phyloP scores from a whole-genome alignment of 1,140 invertebrate species.

The Anoplophora glabripennis region DNA sequence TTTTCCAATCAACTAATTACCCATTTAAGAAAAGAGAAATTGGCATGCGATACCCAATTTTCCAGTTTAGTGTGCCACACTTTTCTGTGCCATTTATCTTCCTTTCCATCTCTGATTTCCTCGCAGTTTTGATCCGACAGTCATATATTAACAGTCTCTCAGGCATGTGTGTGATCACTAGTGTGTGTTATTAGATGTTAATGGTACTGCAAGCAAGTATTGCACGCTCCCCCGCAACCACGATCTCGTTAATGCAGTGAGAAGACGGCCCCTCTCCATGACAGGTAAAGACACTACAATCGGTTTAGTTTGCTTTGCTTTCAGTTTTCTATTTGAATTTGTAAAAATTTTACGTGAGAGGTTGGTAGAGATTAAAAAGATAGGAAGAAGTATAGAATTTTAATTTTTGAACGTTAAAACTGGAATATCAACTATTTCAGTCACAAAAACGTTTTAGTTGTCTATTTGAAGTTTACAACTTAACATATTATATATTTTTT shows the following conservation, averaged over 20 bases:
- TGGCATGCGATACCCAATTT: no score
- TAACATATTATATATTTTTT: no score
- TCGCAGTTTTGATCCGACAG: no score
- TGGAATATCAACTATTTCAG: no score
- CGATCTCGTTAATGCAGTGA: constrained; percentile 34
- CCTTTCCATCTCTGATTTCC: background rate
- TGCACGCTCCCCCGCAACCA: constrained; percentile 54
- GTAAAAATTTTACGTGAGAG: no score
- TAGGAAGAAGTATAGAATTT: no score
- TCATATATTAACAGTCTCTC: background rate
- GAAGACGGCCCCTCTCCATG: constrained; percentile 46
- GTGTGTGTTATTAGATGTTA: constrained; percentile 48
- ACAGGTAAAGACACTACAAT: constrained; percentile 40
- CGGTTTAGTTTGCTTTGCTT: constrained; percentile 1
- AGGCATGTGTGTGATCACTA: constrained; percentile 36
- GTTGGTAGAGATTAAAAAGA: no score
- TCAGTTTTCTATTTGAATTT: background rate
- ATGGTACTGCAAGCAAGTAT: constrained; percentile 54
- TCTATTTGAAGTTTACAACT: no score
- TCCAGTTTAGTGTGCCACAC: background rate
- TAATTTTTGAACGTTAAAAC: no score
- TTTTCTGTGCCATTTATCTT: background rate
- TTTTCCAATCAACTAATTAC: no score
- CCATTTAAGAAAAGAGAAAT: no score
- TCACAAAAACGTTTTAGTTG: no score